Conservation (phyloP, 2,888 invertebrate genomes). For the Hyposoter didymator region DNA sequence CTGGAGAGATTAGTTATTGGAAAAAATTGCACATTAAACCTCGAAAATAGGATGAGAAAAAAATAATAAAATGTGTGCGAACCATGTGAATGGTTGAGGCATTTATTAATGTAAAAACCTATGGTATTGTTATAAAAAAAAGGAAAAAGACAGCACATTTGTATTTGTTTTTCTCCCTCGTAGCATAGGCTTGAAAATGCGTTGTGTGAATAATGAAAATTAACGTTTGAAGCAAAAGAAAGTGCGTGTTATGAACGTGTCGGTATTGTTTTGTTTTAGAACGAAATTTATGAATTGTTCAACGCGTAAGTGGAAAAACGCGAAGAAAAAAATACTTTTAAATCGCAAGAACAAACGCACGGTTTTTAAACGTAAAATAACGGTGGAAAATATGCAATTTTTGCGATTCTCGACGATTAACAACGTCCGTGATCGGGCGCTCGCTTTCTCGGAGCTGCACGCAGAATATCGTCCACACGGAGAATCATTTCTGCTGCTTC, state of each 20-base stretch:
- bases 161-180: slow-evolving; percentile 32
- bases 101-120: slow-evolving; percentile 75
- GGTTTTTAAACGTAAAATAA: slow-evolving; percentile 38
- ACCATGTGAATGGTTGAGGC: slow-evolving; percentile 66
- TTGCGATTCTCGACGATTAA: slow-evolving; percentile 83
- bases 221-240: slow-evolving; percentile 32
- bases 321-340: neutral
- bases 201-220: slow-evolving; percentile 16
- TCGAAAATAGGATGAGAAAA: neutral
- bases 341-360: slow-evolving; percentile 39
- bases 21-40: neutral
- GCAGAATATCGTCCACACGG: slow-evolving; percentile 98
- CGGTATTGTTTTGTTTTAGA: neutral
- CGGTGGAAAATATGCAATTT: slow-evolving; percentile 19
- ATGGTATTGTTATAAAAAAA: slow-evolving; percentile 64
- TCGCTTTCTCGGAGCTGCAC: slow-evolving; percentile 94
- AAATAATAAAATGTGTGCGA: slow-evolving; percentile 33
- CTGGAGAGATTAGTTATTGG: neutral
- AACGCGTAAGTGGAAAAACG: slow-evolving; percentile 6
- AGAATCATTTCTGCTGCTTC: slow-evolving; percentile 99
- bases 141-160: slow-evolving; percentile 59
- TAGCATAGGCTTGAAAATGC: neutral
- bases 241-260: neutral
- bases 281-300: neutral
- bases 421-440: slow-evolving; percentile 94